A percentile compares a stretch with the other conserved stretches of the same genome.
phyloP scores from a whole-genome alignment of 1,140 invertebrate genomes.

The Alviniconcha marisindica region DNA sequence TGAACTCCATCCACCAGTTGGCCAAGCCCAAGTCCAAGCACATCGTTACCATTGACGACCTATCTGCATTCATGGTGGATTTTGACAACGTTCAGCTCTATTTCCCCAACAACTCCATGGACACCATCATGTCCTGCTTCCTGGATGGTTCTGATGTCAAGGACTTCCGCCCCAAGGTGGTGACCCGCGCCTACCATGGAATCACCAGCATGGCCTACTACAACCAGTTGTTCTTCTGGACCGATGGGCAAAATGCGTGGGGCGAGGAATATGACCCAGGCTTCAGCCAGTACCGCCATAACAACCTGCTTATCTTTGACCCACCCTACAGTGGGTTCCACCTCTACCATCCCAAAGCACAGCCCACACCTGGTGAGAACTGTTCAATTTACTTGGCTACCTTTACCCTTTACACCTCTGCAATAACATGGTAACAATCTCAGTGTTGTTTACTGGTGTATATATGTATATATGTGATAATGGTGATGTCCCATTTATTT shows the following conservation, averaged over 20 bases:
- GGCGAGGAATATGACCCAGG: constrained; percentile 78
- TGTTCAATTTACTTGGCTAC: no score
- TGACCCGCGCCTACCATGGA: constrained; percentile 64
- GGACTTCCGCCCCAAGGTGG: constrained; percentile 85
- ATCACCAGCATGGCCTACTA: constrained; percentile 58
- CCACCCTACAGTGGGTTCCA: constrained; percentile 59
- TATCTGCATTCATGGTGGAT: constrained; percentile 87
- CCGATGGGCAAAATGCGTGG: constrained; percentile 84
- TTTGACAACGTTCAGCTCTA: constrained; percentile 88
- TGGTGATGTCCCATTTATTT: no score
- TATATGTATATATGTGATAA: no score
- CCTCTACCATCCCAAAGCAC: constrained; percentile 60
- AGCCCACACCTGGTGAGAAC: constrained; percentile 68
- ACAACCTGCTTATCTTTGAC: constrained; percentile 73
- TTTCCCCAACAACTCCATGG: constrained; percentile 78
- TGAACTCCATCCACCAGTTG: constrained; percentile 71
- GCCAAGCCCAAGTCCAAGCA: constrained; percentile 57
- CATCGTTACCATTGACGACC: constrained; percentile 80
- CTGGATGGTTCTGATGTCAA: constrained; percentile 87
- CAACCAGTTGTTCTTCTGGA: constrained; percentile 86
- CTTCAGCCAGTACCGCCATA: constrained; percentile 84
- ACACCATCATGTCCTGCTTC: constrained; percentile 88
- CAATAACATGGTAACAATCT: no score
- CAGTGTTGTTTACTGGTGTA: no score
- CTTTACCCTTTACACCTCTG: no score